Percentiles rank a stretch among this genome's conserved stretches.
Evolutionary conservation across 2,888 invertebrate species (phyloP).

Genomic region (Linnaemya vulpina): DNA sequence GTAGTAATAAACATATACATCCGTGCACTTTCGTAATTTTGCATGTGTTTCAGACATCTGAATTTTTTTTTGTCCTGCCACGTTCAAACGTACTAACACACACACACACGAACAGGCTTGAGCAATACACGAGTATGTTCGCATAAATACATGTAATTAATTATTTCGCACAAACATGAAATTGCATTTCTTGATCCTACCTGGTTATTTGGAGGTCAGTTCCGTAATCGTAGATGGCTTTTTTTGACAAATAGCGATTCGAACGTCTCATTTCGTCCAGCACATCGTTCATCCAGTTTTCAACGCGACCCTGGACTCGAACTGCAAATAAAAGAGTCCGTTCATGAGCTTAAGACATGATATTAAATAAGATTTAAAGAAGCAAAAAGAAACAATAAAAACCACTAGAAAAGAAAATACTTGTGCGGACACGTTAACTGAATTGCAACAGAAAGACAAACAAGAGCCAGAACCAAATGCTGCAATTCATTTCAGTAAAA

Average conservation of each 20-base stretch:
- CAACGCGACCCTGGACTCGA: constrained; percentile 91
- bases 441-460: neutral
- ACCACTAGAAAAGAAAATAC: neutral
- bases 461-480: neutral
- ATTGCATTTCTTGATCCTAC: constrained; percentile 80
- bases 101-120: neutral
- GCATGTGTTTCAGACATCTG: constrained; percentile 8
- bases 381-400: neutral
- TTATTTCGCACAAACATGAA: neutral
- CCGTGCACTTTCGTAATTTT: no score
- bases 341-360: neutral
- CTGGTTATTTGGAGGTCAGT: constrained; percentile 87
- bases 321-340: constrained; percentile 81
- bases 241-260: constrained; percentile 93
- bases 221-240: constrained; percentile 93
- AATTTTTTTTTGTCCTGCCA: neutral
- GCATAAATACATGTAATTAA: neutral
- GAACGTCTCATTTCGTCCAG: constrained; percentile 92
- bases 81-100: neutral
- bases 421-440: neutral
- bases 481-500: neutral
- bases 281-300: constrained; percentile 96
- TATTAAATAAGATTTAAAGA: neutral
- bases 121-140: neutral
- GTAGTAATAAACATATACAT: neutral